Percentiles rank a stretch among this genome's conserved stretches.
Conservation (phyloP, 1,140 invertebrate species). For the Ylistrum balloti region DNA sequence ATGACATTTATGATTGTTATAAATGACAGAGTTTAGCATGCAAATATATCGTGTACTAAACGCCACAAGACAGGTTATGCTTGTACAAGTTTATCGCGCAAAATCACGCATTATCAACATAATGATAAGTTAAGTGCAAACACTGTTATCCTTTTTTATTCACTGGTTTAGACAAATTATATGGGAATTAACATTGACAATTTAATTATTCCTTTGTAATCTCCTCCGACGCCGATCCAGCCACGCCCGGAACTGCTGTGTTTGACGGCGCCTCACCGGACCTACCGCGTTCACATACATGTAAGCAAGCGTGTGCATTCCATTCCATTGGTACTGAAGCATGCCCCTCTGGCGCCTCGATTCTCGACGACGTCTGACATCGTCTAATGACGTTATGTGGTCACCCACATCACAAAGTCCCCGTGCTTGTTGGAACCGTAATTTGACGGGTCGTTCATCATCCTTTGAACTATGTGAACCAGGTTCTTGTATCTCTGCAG, state of each 20-base stretch:
- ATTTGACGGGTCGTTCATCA: conserved; percentile 12
- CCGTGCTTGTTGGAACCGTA: background rate
- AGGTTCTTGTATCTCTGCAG: background rate
- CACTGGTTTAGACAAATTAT: too few relatives aligned
- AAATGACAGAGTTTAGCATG: too few relatives aligned
- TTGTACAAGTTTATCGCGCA: too few relatives aligned
- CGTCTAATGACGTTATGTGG: background rate
- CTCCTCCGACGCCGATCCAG: background rate
- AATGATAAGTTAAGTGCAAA: too few relatives aligned
- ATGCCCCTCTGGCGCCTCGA: conserved; percentile 20
- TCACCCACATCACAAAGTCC: background rate
- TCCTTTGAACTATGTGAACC: background rate
- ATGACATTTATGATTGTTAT: too few relatives aligned
- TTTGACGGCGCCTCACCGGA: background rate
- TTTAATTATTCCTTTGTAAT: background rate
- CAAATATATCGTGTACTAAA: too few relatives aligned
- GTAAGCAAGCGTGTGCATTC: background rate
- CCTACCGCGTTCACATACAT: background rate
- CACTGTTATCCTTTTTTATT: too few relatives aligned
- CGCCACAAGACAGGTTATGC: too few relatives aligned
- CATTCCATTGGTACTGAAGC: background rate
- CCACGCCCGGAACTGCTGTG: background rate
- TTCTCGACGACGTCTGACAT: background rate
- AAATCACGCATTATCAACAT: too few relatives aligned
- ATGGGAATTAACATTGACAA: too few relatives aligned